Evolutionary conservation across 2,888 invertebrate species (phyloP).

Genomic region (Keiferia lycopersicella): DNA sequence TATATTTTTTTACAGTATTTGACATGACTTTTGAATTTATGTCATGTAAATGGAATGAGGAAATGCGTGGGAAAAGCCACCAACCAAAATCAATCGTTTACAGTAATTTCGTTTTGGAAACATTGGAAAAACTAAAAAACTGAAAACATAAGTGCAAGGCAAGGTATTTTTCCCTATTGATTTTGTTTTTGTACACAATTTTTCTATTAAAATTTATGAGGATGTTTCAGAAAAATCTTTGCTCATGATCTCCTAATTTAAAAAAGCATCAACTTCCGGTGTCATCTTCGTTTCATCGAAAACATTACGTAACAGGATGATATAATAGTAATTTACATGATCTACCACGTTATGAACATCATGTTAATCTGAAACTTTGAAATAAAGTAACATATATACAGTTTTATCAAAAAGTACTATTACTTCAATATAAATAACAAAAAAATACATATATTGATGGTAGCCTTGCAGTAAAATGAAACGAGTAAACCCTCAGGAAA

Average conservation of each 20-base stretch:
- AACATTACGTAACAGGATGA: background rate
- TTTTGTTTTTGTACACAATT: background rate
- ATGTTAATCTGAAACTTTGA: no score
- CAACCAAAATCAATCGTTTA: background rate
- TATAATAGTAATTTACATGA: background rate
- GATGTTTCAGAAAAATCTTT: no score
- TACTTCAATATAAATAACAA: no score
- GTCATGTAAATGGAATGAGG: conserved; percentile 31
- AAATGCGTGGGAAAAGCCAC: background rate
- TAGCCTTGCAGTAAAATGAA: background rate
- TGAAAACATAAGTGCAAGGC: background rate
- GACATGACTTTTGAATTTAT: conserved; percentile 38
- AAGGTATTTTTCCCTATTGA: no score
- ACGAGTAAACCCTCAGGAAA: background rate
- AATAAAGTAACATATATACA: no score
- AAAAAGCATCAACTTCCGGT: background rate
- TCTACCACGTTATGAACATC: no score
- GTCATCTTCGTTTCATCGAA: conserved; percentile 28
- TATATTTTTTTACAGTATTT: conserved; percentile 36
- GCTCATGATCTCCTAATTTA: background rate
- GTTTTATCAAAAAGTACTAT: background rate
- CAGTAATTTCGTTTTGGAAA: no score
- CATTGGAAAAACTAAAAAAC: background rate
- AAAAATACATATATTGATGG: no score
- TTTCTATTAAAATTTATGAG: no score